Evolutionary conservation across 2,888 invertebrate genomes (phyloP).

Genomic region (Drosophila planitibia): DNA sequence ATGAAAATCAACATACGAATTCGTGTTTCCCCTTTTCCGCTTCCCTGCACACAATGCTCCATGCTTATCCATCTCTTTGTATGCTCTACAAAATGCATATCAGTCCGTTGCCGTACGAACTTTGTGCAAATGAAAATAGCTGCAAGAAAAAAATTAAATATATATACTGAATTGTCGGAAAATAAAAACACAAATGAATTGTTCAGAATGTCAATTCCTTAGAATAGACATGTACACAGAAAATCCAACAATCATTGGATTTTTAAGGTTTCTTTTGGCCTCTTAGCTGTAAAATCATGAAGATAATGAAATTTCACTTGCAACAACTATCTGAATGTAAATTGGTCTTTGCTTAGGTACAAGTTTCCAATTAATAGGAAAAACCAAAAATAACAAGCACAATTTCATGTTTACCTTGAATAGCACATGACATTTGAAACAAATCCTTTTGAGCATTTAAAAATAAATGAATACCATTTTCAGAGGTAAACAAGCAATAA

Average conservation of each 20-base stretch:
- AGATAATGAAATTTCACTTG: neutral
- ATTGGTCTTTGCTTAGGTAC: conserved; percentile 5
- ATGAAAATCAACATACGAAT: conserved; percentile 78
- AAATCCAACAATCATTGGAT: neutral
- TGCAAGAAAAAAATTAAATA: neutral
- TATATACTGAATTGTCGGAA: conserved; percentile 13
- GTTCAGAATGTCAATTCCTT: conserved; percentile 27
- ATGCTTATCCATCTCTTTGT: conserved; percentile 30
- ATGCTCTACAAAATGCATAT: conserved; percentile 56
- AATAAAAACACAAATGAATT: conserved; percentile 24
- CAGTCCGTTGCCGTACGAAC: conserved; percentile 43
- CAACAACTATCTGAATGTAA: conserved; percentile 1
- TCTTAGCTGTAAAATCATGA: conserved; percentile 1
- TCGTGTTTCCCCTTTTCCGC: conserved; percentile 25
- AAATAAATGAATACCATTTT: neutral
- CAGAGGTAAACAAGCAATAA: neutral
- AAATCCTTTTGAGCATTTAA: neutral
- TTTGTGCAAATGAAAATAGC: conserved; percentile 35
- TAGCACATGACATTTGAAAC: neutral
- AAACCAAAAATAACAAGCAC: neutral
- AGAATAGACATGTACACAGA: conserved; percentile 14
- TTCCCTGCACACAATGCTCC: conserved; percentile 23
- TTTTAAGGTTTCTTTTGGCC: neutral
- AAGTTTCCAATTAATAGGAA: conserved; percentile 6
- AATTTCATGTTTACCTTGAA: neutral